Base-by-base conservation (phyloP, 2,797 vertebrate genomes). In the Percopsis omiscomaycus region DNA sequence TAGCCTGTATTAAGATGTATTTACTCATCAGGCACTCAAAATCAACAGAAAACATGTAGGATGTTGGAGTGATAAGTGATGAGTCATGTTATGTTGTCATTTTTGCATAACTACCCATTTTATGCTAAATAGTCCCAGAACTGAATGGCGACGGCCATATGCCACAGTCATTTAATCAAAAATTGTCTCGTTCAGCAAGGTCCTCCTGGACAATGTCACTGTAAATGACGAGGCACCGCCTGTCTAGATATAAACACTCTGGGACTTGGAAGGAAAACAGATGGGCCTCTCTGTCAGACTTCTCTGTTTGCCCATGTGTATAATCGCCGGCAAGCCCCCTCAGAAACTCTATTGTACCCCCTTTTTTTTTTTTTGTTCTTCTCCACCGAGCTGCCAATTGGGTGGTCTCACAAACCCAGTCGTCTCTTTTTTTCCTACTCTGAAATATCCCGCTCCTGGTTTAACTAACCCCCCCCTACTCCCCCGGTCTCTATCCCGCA, bases 201-300 rank as follows among this genome's bases (percentile, higher is more conserved):
- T 68, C 51, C 28, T 71, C 47, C 71, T 87, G 84, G 81, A 77
- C 71, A 55, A 56, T 60, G 75, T 87, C 64, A 74, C 28, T 58
- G 62, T 56, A 66, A 84, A 82, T 68, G 74, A 86, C 69, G 60
- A 71, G 78, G 59, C 77, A 52, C 27, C 73, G 74, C 32, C 68
- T 48, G 66, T 30, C 51, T 59, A 58, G 73, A 77, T 61, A 73
- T 82, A 84, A 86, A 86, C 81, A 81, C 61, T 16, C 45, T 59
- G 30, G 37, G 74, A 57, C 44, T 47, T 55, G 54, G 64, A 86
- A 59, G 68, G 66, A 69, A 86, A 87, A 78, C 90, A 92, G 90
- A 91, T 89, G 89, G 88, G 76, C 77, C 74, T 75, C 83, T 71
- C 79, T 16, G 79, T 84, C 67, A 84, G 80, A 73, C 73, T 74